Evolutionary conservation across 2,113 vertebrate species (phyloP).

Genomic region (Saccopteryx leptura): DNA sequence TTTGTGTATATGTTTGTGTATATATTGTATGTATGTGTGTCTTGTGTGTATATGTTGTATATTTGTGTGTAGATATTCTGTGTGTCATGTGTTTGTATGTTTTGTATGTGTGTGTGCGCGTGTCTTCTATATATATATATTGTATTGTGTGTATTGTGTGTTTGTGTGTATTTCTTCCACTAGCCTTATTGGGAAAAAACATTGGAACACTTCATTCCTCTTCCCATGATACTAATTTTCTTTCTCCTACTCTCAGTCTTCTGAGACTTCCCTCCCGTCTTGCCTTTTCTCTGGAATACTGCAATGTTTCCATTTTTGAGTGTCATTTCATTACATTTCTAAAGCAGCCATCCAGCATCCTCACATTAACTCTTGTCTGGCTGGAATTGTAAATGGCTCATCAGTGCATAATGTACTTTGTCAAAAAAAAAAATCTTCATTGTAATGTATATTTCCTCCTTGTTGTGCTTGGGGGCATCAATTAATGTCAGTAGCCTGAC

Average conservation of each 20-base stretch:
- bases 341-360: slow-evolving; percentile 54
- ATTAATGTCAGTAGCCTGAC: slow-evolving; percentile 73
- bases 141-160: too few relatives aligned
- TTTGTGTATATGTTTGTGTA: background rate
- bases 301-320: slow-evolving; percentile 45
- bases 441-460: slow-evolving; percentile 65
- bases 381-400: slow-evolving; percentile 66
- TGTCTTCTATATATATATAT: background rate
- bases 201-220: slow-evolving; percentile 7
- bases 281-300: slow-evolving; percentile 3
- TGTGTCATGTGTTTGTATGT: background rate
- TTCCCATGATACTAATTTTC: slow-evolving; percentile 25
- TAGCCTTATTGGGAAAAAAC: background rate
- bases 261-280: slow-evolving; percentile 34
- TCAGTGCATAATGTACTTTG: slow-evolving; percentile 57
- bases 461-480: slow-evolving; percentile 63
- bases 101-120: background rate
- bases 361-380: slow-evolving; percentile 69
- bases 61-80: background rate
- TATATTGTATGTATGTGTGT: background rate
- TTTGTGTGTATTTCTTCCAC: background rate
- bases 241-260: slow-evolving; percentile 2
- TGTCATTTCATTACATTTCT: slow-evolving; percentile 77
- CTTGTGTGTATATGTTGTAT: background rate
- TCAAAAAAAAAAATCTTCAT: slow-evolving; percentile 35